Evolutionary conservation across 2,797 vertebrate species (phyloP), one percentile per base, ranked within the genome.

Genomic region (Novumbra hubbsi): DNA sequence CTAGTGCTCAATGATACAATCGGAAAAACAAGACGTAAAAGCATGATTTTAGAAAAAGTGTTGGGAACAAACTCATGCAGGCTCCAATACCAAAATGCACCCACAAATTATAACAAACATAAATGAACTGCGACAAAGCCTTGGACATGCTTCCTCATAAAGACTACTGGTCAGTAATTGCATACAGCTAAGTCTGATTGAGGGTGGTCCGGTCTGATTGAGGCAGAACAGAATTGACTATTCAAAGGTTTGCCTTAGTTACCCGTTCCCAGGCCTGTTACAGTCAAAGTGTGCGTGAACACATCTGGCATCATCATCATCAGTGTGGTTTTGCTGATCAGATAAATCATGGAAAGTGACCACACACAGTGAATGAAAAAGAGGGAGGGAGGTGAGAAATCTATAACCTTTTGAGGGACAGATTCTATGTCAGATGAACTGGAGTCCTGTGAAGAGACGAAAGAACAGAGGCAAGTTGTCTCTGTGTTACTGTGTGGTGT

Each of bases 341-440:
- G 49, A 57, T 73, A 71, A 67, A 72, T 80, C 81, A 72, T 50
- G 50, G 71, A 73, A 75, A 77, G 71, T 78, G 78, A 80, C 71
- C 73, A 81, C 65, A 84, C 74, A 71, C 65, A 73, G 62, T 68
- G 63, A 52, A 34, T 30, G 30, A 74, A 21, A 24, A 21, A 57
- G 55, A 3, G n/a, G n/a, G 52, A 11, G 52, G 3, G 21, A 57
- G 50, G 21, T 24, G 55, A 7, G 55, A 60, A 27, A 12, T 74
- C 5, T 87, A 76, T 87, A 87, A 94, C 92, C 92, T 94, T 94
- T 86, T 89, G 92, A 85, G 88, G 89, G 74, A 76, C 84, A 82
- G 73, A 81, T 57, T 92, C 88, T 85, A 72, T 88, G 70, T 90
- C 86, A 69, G 90, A 75, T 19, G 86, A 81, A 76, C 78, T 85